Evolutionary conservation across 2,888 invertebrate genomes (phyloP).

Genomic region (Argyra leucocephala): DNA sequence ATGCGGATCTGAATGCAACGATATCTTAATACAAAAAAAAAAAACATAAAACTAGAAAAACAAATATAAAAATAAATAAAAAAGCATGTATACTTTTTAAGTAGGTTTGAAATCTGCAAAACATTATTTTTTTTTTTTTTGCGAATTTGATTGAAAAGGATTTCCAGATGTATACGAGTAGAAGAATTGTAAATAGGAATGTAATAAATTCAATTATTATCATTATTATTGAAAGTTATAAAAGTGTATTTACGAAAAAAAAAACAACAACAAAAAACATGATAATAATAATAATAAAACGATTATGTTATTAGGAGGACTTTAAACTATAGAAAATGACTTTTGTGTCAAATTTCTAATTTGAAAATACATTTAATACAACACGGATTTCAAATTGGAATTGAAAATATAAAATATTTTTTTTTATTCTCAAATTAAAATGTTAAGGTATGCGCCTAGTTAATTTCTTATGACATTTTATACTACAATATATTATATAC

Average conservation of each 20-base stretch:
- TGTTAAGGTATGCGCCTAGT: too few species aligned
- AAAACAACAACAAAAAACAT: background rate
- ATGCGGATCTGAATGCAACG: background rate
- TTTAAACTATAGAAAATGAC: background rate
- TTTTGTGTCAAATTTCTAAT: slow-evolving; percentile 6
- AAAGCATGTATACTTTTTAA: background rate
- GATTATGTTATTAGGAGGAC: background rate
- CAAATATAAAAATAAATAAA: background rate
- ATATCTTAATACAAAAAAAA: background rate
- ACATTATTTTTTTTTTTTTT: background rate
- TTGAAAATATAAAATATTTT: too few species aligned
- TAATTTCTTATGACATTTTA: too few species aligned
- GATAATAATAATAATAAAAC: too few species aligned
- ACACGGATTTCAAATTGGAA: background rate
- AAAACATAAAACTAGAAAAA: background rate
- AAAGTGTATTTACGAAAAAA: background rate
- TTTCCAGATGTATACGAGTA: background rate
- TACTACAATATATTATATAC: too few species aligned
- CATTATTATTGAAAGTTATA: background rate
- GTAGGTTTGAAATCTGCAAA: background rate
- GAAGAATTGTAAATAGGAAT: background rate
- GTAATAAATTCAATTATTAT: background rate
- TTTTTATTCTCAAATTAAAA: too few species aligned
- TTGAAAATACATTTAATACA: background rate
- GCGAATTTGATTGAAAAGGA: background rate